A percentile compares a stretch with the other conserved stretches of the same genome.
Evolutionary conservation across 2,888 invertebrate species (phyloP).

Genomic region (Synanthedon myopaeformis): DNA sequence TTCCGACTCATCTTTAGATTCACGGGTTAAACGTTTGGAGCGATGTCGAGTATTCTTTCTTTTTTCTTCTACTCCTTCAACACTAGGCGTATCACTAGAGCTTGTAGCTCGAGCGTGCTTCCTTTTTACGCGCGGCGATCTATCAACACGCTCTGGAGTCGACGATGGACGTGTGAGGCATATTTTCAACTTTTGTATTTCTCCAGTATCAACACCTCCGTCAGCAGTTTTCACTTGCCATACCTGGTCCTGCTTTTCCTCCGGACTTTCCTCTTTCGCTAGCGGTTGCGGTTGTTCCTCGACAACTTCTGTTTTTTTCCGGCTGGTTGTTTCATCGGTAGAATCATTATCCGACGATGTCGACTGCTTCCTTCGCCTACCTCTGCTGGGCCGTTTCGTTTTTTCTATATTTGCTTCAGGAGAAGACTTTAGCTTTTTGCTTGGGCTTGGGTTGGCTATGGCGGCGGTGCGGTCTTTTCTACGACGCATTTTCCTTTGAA

Average conservation of each 20-base stretch:
- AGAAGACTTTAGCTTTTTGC: constrained; percentile 74
- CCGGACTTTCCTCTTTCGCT: constrained; percentile 38
- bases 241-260: constrained; percentile 53
- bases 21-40: constrained; percentile 37
- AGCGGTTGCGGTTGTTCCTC: constrained; percentile 34
- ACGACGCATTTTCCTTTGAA: constrained; percentile 72
- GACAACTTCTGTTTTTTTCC: constrained; percentile 23
- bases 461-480: constrained; percentile 77
- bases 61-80: constrained; percentile 55
- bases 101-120: constrained; percentile 63
- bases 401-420: constrained; percentile 69
- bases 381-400: constrained; percentile 62
- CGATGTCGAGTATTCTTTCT: constrained; percentile 46
- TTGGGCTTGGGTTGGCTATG: constrained; percentile 3
- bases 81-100: constrained; percentile 58
- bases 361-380: constrained; percentile 66
- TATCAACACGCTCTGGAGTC: constrained; percentile 63
- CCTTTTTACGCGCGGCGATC: constrained; percentile 62
- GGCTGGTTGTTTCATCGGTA: constrained; percentile 41
- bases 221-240: constrained; percentile 69
- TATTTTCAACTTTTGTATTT: constrained; percentile 75
- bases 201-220: constrained; percentile 59
- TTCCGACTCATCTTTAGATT: constrained; percentile 44
- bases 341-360: constrained; percentile 67
- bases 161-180: constrained; percentile 71